Evolutionary conservation across 2,113 vertebrate species (phyloP).

Genomic region (Promerops cafer): DNA sequence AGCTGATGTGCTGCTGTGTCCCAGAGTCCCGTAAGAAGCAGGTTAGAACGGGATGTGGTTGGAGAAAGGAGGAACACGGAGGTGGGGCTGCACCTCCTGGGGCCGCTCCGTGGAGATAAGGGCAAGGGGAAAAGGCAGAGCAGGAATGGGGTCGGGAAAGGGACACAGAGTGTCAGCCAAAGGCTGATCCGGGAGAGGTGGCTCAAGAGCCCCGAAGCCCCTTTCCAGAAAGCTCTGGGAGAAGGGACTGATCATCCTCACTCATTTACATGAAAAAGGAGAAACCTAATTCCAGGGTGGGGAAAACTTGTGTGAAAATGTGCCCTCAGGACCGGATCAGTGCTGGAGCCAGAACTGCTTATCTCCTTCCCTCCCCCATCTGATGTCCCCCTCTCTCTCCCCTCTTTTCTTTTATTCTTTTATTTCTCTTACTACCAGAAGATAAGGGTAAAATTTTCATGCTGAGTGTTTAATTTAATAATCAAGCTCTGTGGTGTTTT

Average conservation of each 20-base stretch:
- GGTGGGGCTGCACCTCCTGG: not conserved
- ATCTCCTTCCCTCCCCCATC: not conserved
- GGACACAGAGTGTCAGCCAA: not conserved
- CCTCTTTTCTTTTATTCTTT: not conserved
- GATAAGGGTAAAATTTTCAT: not conserved
- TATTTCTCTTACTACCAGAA: not conserved
- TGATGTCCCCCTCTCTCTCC: not conserved
- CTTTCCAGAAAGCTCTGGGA: not conserved
- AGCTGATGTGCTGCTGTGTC: too few relatives aligned
- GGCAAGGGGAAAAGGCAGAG: accelerated
- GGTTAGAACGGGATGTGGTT: not conserved
- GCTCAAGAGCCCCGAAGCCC: too few relatives aligned
- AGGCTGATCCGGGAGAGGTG: too few relatives aligned
- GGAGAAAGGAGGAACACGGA: not conserved
- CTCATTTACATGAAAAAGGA: not conserved
- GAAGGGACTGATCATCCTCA: too few relatives aligned
- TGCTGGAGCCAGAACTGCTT: not conserved
- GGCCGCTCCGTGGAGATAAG: not conserved
- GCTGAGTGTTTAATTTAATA: not conserved
- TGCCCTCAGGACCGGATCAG: not conserved
- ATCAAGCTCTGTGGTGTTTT: not conserved
- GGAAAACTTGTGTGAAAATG: not conserved
- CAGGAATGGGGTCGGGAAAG: not conserved
- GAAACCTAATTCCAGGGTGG: not conserved
- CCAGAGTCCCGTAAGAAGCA: accelerated